A percentile compares a stretch with the other conserved stretches of the same genome.
phyloP scores from a whole-genome alignment of 2,888 invertebrate genomes.

The Parapristionchus giblindavisi region DNA sequence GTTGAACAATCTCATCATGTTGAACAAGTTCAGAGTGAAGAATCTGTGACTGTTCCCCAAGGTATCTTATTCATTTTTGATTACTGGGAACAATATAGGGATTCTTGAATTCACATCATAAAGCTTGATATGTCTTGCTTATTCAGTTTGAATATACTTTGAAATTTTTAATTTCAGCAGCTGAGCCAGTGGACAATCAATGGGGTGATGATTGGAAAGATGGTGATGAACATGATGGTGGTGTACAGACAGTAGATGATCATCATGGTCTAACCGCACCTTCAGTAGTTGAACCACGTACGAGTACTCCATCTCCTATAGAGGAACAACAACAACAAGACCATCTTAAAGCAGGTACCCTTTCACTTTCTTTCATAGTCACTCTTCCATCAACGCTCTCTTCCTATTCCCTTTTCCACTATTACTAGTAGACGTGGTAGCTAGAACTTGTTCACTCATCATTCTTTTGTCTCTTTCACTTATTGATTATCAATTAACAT shows the following conservation, averaged over 20 bases:
- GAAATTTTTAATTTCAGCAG: background rate
- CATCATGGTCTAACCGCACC: background rate
- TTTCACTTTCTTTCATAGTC: no score
- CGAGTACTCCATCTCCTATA: conserved; percentile 33
- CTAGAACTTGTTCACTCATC: no score
- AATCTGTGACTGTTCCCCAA: background rate
- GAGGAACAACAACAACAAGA: conserved; percentile 21
- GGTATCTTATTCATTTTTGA: background rate
- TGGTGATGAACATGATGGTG: background rate
- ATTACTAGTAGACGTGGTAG: no score
- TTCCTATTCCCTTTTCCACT: no score
- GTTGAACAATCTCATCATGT: background rate
- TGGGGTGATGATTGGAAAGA: conserved; percentile 23
- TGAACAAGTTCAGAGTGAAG: conserved; percentile 4
- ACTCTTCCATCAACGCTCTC: no score
- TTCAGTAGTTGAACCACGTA: conserved; percentile 10
- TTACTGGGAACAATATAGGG: background rate
- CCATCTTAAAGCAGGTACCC: no score
- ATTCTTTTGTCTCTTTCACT: no score
- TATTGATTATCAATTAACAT: background rate
- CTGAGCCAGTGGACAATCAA: background rate
- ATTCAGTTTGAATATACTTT: background rate
- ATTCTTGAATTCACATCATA: background rate
- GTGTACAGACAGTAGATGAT: background rate
- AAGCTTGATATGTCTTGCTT: background rate